Evolutionary conservation across 1,140 invertebrate species (phyloP).

Genomic region (Neuroterus valhalla): DNA sequence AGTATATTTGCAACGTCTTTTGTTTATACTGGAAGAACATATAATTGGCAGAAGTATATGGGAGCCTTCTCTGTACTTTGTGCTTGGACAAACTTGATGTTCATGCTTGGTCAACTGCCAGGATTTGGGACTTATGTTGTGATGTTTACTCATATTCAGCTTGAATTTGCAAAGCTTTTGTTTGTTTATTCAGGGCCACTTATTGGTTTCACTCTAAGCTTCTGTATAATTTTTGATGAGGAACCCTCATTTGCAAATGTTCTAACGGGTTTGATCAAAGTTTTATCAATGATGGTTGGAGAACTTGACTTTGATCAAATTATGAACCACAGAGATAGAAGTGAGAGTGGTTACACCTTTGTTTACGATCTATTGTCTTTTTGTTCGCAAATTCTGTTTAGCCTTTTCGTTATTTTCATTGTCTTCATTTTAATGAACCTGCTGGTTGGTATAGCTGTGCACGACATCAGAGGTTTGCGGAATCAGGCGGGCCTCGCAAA

Average conservation of each 20-base stretch:
- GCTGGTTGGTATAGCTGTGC: no score
- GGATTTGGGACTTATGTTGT: conserved; percentile 81
- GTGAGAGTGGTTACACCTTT: conserved; percentile 59
- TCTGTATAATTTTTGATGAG: conserved; percentile 80
- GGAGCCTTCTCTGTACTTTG: no score
- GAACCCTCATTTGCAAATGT: conserved; percentile 79
- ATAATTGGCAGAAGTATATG: conserved; percentile 79
- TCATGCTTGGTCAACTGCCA: conserved; percentile 80
- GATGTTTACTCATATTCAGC: conserved; percentile 80
- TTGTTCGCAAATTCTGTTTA: no score
- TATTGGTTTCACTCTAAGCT: conserved; percentile 80
- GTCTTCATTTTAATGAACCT: conserved; percentile 83
- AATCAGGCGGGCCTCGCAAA: no score
- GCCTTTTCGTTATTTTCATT: conserved; percentile 81
- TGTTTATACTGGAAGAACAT: conserved; percentile 71
- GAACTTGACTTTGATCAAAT: conserved; percentile 80
- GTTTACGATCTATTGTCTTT: conserved; percentile 73
- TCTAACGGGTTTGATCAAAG: conserved; percentile 78
- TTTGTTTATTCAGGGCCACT: conserved; percentile 80
- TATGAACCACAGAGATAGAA: conserved; percentile 73
- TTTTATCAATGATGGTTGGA: conserved; percentile 82
- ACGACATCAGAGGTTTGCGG: no score
- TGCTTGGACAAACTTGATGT: conserved; percentile 81
- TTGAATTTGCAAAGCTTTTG: conserved; percentile 79
- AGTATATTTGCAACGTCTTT: conserved; percentile 77